Evolutionary conservation across 2,888 invertebrate species (phyloP), one percentile per base, ranked within the genome.

Genomic region (Chaitophorus viminalis): DNA sequence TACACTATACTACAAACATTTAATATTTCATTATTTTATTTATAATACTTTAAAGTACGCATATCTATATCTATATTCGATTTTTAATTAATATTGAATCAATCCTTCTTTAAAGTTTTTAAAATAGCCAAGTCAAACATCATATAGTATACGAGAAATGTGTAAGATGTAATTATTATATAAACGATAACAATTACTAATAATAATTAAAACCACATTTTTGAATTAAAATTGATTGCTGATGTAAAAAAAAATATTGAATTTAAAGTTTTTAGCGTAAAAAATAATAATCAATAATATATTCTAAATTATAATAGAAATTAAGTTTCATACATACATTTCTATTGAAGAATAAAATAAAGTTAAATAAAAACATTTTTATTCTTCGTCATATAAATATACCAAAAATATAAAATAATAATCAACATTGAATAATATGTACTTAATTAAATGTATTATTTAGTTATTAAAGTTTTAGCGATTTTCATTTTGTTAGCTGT

Each of bases 341-440:
- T 70, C 5, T 36, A 72, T 14, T n/a, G n/a, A 74, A 74, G 9
- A 29, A 70, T 31, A 70, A 31, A 25, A 52, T 11, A 52, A 31
- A 52, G 14, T 29, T n/a, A 36, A 54, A 60, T 21, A 52, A n/a
- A 0, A 29, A 72, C 52, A 72, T 2, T 29, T 82, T 74, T 11
- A n/a, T 54, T 82, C 70, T 78, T n/a, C 29, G 54, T 72, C 9
- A 83, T 82, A 4, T 36, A 60, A 75, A 29, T 83, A n/a, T 74
- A 60, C 60, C 60, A n/a, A 25, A 39, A 11, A n/a, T 46, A 70
- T 31, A 46, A 31, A 70, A 46, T 46, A 70, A 46, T 46, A 81
- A 68, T 81, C 8, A 65, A 65, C 36, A 79, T n/a, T 36, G 9
- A 79, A 79, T 36, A 65, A 18, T 25, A 39, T 81, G 25, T 31